Evolutionary conservation across 1,140 invertebrate species (phyloP).

Genomic region (Papilio xuthus): DNA sequence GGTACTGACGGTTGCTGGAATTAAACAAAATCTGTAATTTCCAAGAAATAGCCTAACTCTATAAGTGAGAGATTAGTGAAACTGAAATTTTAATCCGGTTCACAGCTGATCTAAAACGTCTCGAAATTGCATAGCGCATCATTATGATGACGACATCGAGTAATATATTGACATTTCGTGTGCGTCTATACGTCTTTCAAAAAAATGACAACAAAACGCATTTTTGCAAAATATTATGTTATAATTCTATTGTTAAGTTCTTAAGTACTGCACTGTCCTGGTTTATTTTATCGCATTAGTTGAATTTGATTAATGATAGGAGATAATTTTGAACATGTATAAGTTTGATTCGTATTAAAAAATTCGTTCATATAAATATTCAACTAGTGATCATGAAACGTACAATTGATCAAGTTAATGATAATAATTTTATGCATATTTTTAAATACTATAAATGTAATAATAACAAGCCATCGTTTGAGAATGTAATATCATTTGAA

Average conservation of each 20-base stretch:
- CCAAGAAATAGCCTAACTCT: no score
- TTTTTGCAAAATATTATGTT: conserved; percentile 15
- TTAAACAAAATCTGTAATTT: no score
- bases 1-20: no score
- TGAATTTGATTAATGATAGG: neutral
- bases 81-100: no score
- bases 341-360: neutral
- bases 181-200: neutral
- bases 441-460: conserved; percentile 79
- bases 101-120: no score
- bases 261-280: neutral
- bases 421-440: conserved; percentile 68
- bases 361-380: conserved; percentile 13
- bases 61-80: no score
- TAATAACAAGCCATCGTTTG: conserved; percentile 60
- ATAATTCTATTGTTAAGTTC: neutral
- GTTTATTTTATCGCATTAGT: neutral
- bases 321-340: neutral
- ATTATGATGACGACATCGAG: no score
- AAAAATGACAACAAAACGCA: neutral
- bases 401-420: conserved; percentile 25
- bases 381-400: conserved; percentile 19
- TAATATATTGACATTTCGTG: neutral
- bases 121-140: no score
- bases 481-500: conserved; percentile 54